phyloP scores from a whole-genome alignment of 2,113 vertebrate species.

The Drymodes brunneopygia region DNA sequence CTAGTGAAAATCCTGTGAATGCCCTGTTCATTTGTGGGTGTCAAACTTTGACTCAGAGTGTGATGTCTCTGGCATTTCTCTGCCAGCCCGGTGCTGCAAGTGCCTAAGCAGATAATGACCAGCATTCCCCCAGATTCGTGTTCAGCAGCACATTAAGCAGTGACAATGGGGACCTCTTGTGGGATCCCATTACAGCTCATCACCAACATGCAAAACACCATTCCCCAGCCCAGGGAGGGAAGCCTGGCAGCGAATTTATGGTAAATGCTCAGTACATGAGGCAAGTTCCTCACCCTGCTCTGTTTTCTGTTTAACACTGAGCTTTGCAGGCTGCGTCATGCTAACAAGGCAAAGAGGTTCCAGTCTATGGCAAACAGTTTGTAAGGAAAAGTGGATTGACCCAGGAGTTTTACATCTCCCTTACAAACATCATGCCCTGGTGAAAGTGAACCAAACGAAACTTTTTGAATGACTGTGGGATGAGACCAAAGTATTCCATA shows the following conservation, averaged over 20 bases:
- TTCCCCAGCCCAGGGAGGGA: neutral
- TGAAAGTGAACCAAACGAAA: neutral
- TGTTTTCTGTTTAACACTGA: neutral
- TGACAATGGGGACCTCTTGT: neutral
- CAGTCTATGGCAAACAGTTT: neutral
- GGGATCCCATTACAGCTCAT: neutral
- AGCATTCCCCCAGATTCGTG: neutral
- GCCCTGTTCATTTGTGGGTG: neutral
- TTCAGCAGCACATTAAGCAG: neutral
- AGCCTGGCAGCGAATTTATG: neutral
- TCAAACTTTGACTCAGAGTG: neutral
- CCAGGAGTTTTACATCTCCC: neutral
- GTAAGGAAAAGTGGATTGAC: neutral
- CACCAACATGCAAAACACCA: neutral
- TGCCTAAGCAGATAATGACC: neutral
- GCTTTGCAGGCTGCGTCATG: neutral
- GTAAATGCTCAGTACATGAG: neutral
- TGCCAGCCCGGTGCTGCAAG: neutral
- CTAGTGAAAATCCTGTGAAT: neutral
- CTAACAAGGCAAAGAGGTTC: neutral
- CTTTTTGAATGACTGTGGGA: neutral
- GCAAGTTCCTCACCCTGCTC: neutral
- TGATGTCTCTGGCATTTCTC: neutral
- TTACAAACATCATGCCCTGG: neutral
- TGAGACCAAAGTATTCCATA: neutral